phyloP scores from a whole-genome alignment of 2,888 invertebrate genomes.

The Troilus luridus region DNA sequence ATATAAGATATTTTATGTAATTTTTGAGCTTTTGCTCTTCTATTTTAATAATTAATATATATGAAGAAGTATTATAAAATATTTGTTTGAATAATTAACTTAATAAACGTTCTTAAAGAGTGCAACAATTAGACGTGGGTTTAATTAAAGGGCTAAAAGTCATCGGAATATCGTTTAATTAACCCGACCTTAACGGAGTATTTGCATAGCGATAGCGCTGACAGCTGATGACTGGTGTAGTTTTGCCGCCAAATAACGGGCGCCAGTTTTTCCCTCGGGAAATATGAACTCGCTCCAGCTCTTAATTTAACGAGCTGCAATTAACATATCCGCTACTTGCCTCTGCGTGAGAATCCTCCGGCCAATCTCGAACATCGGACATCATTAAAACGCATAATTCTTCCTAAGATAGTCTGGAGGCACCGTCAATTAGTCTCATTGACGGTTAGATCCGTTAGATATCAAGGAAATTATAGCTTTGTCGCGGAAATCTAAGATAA shows the following conservation, averaged over 20 bases:
- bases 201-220: not conserved
- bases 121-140: not conserved
- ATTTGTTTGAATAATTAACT: not conserved
- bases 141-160: not conserved
- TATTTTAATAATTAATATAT: too few relatives aligned
- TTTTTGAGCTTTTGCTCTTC: too few relatives aligned
- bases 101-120: not conserved
- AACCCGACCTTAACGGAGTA: not conserved
- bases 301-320: conserved; percentile 54
- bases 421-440: not conserved
- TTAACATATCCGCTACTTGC: conserved; percentile 56
- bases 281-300: conserved; percentile 52
- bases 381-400: not conserved
- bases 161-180: not conserved
- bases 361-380: not conserved
- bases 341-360: conserved; percentile 40
- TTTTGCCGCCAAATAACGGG: conserved; percentile 55
- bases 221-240: conserved; percentile 16
- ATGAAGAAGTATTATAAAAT: too few relatives aligned
- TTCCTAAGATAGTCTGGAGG: not conserved
- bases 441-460: not conserved
- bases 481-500: not conserved
- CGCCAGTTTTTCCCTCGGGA: conserved; percentile 50
- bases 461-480: not conserved
- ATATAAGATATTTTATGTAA: too few relatives aligned